These are phyloP conservation scores for Sus scrofa DNA, from an alignment of 2,113 vertebrate species.

Conservation along the genomic window T2T-Sscrofa CM000812.6:2717501-2718000, in stretches of 20 bases:
- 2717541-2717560: too few relatives aligned
- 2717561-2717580: too few relatives aligned
- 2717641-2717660: too few relatives aligned
- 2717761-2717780: neutral
- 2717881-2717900: neutral
- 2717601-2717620: neutral
- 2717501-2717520: too few relatives aligned
- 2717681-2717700: neutral
- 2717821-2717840: neutral
- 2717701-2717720: neutral
- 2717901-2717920: too few relatives aligned
- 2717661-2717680: neutral
- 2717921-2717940: too few relatives aligned
- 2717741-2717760: neutral
- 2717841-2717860: too few relatives aligned
- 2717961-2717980: neutral
- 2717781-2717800: neutral
- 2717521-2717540: too few relatives aligned
- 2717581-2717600: too few relatives aligned
- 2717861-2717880: too few relatives aligned
- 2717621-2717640: too few relatives aligned
- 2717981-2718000: neutral
- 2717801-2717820: neutral
- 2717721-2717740: neutral
- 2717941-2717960: neutral